Evolutionary conservation across 53 echinoderm and acorn worm species (phyloP).

Genomic region (Pentamera pediparva): DNA sequence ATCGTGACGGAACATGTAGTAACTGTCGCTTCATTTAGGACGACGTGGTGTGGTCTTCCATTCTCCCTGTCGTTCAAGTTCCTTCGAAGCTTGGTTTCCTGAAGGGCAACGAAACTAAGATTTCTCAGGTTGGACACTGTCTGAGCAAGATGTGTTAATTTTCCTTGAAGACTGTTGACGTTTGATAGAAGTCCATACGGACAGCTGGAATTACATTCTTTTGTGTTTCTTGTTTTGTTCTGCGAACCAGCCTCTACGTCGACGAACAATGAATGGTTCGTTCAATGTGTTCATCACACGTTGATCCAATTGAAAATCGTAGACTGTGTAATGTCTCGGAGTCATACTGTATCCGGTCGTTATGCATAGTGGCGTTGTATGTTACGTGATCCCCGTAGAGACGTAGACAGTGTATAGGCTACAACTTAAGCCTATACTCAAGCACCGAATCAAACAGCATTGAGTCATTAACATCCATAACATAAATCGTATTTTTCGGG

Average conservation of each 20-base stretch:
- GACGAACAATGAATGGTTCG: background rate
- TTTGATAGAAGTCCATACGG: conserved; percentile 4
- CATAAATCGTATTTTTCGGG: too few species aligned
- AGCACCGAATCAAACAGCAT: too few species aligned
- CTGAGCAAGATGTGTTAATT: background rate
- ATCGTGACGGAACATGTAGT: background rate
- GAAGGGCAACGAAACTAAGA: too few species aligned
- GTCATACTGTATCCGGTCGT: background rate
- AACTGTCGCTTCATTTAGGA: background rate
- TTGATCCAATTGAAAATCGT: background rate
- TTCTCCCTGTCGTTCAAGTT: too few species aligned
- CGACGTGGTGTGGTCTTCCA: too few species aligned
- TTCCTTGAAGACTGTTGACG: conserved; percentile 2
- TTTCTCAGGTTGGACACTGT: background rate
- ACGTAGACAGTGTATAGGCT: too few species aligned
- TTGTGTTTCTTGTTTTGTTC: background rate
- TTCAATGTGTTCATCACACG: background rate
- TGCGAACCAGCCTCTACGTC: background rate
- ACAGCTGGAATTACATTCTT: background rate
- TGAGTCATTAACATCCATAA: too few species aligned
- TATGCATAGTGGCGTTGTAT: too few species aligned
- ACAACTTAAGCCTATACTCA: too few species aligned
- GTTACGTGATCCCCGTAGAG: too few species aligned
- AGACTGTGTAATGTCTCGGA: background rate
- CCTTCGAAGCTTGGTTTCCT: too few species aligned